Evolutionary conservation across 2,888 invertebrate species (phyloP).

Genomic region (Antheraea yamamai): DNA sequence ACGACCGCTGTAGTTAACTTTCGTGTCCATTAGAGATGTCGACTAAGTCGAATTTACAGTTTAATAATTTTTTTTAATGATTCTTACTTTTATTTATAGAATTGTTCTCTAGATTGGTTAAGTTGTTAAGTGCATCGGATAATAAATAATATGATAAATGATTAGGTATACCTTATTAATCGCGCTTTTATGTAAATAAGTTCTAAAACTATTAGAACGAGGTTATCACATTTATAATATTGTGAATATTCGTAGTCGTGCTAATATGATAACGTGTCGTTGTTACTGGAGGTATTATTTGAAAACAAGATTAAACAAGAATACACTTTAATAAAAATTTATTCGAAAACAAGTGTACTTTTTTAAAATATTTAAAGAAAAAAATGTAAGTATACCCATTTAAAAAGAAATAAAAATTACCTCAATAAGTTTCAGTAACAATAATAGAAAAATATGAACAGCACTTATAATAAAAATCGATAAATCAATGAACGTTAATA

Average conservation of each 20-base stretch:
- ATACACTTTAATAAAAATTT: background rate
- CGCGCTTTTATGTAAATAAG: background rate
- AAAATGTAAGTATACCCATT: too few species aligned
- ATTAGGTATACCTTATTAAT: background rate
- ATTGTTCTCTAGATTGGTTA: background rate
- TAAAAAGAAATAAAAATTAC: background rate
- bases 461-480: background rate
- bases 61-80: background rate
- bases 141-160: background rate
- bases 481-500: background rate
- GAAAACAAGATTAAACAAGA: background rate
- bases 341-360: background rate
- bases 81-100: background rate
- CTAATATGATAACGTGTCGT: background rate
- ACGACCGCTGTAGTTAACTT: slow-evolving; percentile 13
- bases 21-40: slow-evolving; percentile 5
- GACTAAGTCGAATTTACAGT: background rate
- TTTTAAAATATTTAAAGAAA: too few species aligned
- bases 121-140: background rate
- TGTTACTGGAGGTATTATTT: background rate
- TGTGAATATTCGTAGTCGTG: background rate
- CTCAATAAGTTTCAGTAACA: background rate
- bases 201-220: background rate
- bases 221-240: background rate
- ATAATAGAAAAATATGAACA: background rate